A percentile compares a stretch with the other conserved stretches of the same genome.
phyloP scores from a whole-genome alignment of 1,140 invertebrate species.

The Thrips palmi region DNA sequence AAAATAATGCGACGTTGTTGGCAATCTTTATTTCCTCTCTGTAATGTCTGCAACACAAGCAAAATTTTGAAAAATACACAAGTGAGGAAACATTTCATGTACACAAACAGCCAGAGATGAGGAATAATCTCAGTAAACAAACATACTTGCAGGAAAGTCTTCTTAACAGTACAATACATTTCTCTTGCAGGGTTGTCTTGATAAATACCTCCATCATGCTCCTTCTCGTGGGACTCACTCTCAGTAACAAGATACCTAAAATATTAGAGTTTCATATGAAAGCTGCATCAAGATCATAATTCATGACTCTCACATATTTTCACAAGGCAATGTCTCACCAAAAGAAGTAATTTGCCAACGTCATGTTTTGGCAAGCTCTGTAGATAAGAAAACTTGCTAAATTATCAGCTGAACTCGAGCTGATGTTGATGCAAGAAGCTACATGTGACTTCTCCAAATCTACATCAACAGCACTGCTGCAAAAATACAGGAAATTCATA shows the following conservation, averaged over 20 bases:
- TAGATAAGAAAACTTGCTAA: conserved; percentile 82
- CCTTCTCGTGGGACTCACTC: conserved; percentile 58
- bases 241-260: conserved; percentile 71
- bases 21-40: conserved; percentile 42
- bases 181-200: conserved; percentile 53
- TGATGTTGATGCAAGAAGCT: too few relatives aligned
- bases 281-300: too few relatives aligned
- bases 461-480: too few relatives aligned
- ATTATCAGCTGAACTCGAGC: conserved; percentile 29
- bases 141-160: conserved; percentile 49
- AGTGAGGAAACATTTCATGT: neutral
- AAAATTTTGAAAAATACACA: conserved; percentile 1
- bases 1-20: conserved; percentile 50
- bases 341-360: conserved; percentile 89
- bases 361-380: conserved; percentile 72
- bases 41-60: conserved; percentile 18
- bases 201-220: conserved; percentile 37
- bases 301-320: conserved; percentile 8
- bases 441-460: too few relatives aligned
- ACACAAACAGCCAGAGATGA: neutral
- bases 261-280: conserved; percentile 7
- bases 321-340: conserved; percentile 39
- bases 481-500: too few relatives aligned
- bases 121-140: neutral
- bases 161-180: conserved; percentile 82